Conservation (phyloP, 2,113 vertebrate genomes). For the Oryzias woworae region DNA sequence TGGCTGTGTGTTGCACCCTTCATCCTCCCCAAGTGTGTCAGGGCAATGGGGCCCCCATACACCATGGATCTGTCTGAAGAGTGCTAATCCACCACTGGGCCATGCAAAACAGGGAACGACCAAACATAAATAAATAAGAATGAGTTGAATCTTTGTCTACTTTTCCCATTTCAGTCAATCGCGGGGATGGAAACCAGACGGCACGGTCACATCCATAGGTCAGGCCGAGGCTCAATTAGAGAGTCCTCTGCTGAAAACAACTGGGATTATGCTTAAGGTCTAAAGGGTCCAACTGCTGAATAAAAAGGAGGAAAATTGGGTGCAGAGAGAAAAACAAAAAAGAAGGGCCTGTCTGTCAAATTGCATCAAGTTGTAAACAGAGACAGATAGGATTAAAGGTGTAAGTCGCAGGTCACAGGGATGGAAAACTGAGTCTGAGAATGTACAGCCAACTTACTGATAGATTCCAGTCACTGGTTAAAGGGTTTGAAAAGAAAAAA, state of each 20-base stretch:
- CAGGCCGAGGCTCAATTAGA: conserved; percentile 67
- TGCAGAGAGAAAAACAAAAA: conserved; percentile 24
- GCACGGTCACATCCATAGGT: conserved; percentile 60
- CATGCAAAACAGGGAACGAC: conserved; percentile 48
- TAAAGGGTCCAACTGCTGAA: conserved; percentile 51
- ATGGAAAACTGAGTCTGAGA: conserved; percentile 43
- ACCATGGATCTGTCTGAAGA: conserved; percentile 48
- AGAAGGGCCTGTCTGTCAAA: conserved; percentile 51
- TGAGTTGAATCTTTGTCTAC: conserved; percentile 48
- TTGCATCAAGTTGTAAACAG: conserved; percentile 67
- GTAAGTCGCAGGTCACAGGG: conserved; percentile 58
- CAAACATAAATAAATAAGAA: conserved; percentile 73
- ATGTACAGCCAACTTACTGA: conserved; percentile 48
- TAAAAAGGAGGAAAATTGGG: conserved; percentile 48
- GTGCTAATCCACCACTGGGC: conserved; percentile 61
- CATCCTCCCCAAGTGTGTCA: conserved; percentile 43
- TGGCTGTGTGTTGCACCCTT: conserved; percentile 57
- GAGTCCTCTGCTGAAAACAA: conserved; percentile 54
- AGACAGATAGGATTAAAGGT: conserved; percentile 71
- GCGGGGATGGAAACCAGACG: conserved; percentile 70
- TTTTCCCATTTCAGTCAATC: conserved; percentile 69
- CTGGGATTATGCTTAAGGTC: conserved; percentile 70
- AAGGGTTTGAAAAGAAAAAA: conserved; percentile 3
- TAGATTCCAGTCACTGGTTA: conserved; percentile 44
- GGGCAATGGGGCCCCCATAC: conserved; percentile 48